A percentile compares a stretch with the other conserved stretches of the same genome.
phyloP scores from a whole-genome alignment of 2,797 vertebrate genomes.

The Anabas testudineus region DNA sequence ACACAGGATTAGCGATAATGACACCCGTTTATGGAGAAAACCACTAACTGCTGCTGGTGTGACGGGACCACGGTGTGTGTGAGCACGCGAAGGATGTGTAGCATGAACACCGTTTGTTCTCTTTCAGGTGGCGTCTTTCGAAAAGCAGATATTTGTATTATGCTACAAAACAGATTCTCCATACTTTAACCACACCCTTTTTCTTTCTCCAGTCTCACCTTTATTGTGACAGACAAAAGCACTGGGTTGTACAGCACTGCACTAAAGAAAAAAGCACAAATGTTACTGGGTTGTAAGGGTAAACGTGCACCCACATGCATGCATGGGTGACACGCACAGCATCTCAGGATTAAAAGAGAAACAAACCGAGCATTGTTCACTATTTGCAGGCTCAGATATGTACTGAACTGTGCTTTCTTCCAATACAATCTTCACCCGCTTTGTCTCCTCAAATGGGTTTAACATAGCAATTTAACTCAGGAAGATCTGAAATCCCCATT shows the following conservation, averaged over 20 bases:
- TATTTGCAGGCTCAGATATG: slow-evolving; percentile 25
- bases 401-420: slow-evolving; percentile 41
- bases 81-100: slow-evolving; percentile 6
- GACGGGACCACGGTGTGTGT: slow-evolving; percentile 6
- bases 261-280: background rate
- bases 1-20: slow-evolving; percentile 64
- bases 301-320: slow-evolving; percentile 16
- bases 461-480: slow-evolving; percentile 67
- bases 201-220: background rate
- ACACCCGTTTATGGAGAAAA: slow-evolving; percentile 50
- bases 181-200: background rate
- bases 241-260: background rate
- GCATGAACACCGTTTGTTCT: background rate
- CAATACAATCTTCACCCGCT: slow-evolving; percentile 51
- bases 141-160: slow-evolving; percentile 37
- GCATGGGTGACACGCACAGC: slow-evolving; percentile 9
- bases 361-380: slow-evolving; percentile 9
- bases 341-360: slow-evolving; percentile 17
- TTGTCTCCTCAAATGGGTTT: slow-evolving; percentile 73
- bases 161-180: slow-evolving; percentile 10
- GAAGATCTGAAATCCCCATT: slow-evolving; percentile 70
- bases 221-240: slow-evolving; percentile 12
- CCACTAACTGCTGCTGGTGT: slow-evolving; percentile 24
- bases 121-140: slow-evolving; percentile 22
- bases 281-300: background rate